Conservation (phyloP, 2,888 invertebrate genomes). For the Microchrysa polita region DNA sequence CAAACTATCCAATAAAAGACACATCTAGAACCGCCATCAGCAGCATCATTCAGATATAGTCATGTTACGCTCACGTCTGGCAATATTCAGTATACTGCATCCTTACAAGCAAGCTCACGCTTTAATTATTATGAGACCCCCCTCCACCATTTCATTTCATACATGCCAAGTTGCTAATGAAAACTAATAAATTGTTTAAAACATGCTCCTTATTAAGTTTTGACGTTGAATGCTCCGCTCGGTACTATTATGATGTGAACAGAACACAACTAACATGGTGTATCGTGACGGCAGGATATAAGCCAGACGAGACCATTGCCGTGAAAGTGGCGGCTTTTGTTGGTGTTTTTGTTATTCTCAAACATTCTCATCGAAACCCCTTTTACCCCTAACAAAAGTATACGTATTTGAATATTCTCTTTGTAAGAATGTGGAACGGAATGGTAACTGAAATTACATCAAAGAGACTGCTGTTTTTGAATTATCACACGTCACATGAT, state of each 20-base stretch:
- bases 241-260: too few relatives aligned
- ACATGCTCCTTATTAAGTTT: slow-evolving; percentile 30
- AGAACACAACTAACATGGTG: too few relatives aligned
- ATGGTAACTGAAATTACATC: background rate
- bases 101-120: background rate
- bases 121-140: slow-evolving; percentile 27
- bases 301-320: too few relatives aligned
- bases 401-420: too few relatives aligned
- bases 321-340: too few relatives aligned
- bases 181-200: slow-evolving; percentile 38
- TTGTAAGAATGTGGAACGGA: too few relatives aligned
- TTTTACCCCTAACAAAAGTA: too few relatives aligned
- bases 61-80: background rate
- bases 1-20: slow-evolving; percentile 8
- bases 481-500: slow-evolving; percentile 1
- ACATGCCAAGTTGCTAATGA: slow-evolving; percentile 20
- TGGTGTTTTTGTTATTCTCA: too few relatives aligned
- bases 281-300: too few relatives aligned
- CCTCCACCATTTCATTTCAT: too few relatives aligned
- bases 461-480: slow-evolving; percentile 19
- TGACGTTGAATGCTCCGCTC: background rate
- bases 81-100: too few relatives aligned
- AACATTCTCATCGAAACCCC: too few relatives aligned
- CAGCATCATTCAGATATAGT: slow-evolving; percentile 9
- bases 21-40: slow-evolving; percentile 8